Base-by-base conservation (phyloP, 2,797 vertebrate species). In the Microctenopoma lineatum region DNA sequence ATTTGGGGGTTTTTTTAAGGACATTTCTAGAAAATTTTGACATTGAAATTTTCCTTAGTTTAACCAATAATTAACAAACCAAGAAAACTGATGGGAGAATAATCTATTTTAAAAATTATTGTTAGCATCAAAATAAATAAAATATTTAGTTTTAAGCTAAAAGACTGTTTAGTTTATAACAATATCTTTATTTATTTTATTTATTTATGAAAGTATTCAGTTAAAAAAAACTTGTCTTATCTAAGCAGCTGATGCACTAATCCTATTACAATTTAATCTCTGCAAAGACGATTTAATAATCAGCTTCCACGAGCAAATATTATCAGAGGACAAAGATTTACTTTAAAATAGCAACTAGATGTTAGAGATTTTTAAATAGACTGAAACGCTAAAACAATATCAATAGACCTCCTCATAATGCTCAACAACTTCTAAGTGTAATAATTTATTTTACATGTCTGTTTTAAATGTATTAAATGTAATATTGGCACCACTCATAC, bases 311-410 rank as follows among this genome's bases (percentile, higher is more conserved):
- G 26, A 32, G 16, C 13, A 32, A 25, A 2, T n/a, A 46, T 7
- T 34, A 18, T 32, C 45, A 21, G n/a, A 14, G 32, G 36, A 52
- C 26, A 10, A 10, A 14, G n/a, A 63, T 56, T 59, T 32, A 27
- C 46, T 14, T 51, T 64, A 29, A 59, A 62, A 32, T 59, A 51
- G 0, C 2, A 18, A 9, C 39, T 46, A n/a, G 1, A 1, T 27
- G 41, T 57, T 61, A 66, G 13, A 44, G 14, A 15, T 29, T 71
- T 50, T 62, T 7, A 26, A 15, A 64, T 16, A 55, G 51, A 39
- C 12, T 0, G 0, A 9, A n/a, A 16, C 38, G 21, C 21, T 21
- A 21, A 21, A 21, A 21, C 21, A 21, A 21, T 21, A 21, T 21
- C 21, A 14, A 54, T 9, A 50, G 1, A 13, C 39, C 16, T 0